phyloP scores from a whole-genome alignment of 1,140 invertebrate genomes.

The Xylocopa sonorina region DNA sequence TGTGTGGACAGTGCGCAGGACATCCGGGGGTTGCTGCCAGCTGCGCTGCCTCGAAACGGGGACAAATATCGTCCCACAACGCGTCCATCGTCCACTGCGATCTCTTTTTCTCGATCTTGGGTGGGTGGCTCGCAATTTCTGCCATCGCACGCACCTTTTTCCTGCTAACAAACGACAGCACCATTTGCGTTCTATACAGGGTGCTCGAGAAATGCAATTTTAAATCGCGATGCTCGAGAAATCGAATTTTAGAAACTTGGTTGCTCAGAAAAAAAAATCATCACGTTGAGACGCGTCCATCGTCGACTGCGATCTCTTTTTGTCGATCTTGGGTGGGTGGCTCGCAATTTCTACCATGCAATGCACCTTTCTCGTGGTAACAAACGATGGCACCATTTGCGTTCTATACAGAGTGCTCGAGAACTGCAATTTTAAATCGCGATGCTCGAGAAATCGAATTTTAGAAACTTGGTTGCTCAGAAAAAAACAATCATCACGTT shows the following conservation, averaged over 20 bases:
- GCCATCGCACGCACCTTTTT: conserved; percentile 8
- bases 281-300: no score
- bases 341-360: neutral
- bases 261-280: no score
- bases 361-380: neutral
- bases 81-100: neutral
- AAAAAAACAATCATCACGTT: no score
- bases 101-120: neutral
- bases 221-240: no score
- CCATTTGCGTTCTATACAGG: neutral
- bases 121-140: conserved; percentile 10
- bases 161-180: neutral
- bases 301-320: neutral
- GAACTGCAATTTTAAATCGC: no score
- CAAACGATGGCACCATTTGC: neutral
- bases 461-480: no score
- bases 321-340: conserved; percentile 2
- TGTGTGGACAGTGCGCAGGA: conserved; percentile 36
- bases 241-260: no score
- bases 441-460: no score
- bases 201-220: neutral
- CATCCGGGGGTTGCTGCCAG: conserved; percentile 55
- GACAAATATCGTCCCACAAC: conserved; percentile 5
- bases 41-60: conserved; percentile 37
- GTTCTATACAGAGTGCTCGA: neutral